Evolutionary conservation across 2,888 invertebrate genomes (phyloP), one percentile per base, ranked within the genome.

Genomic region (Gisinianus flammeolus): DNA sequence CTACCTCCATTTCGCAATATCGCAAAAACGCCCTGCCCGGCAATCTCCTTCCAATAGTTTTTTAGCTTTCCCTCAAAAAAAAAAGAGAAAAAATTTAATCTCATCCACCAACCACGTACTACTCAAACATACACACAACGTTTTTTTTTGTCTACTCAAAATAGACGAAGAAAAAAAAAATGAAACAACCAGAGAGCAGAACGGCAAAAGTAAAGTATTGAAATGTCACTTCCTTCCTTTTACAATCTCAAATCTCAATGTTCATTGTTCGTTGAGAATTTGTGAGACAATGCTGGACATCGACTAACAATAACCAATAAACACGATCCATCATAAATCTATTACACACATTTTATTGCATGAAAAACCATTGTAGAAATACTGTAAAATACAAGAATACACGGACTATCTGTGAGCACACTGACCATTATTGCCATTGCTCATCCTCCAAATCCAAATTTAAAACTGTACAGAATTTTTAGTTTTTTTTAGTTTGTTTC

Each of bases 41-140:
- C 62, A 73, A 73, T 73, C 73, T 73, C 64, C 77, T 71, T 56
- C 81, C 78, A 80, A 73, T 73, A 72, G 74, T 74, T 75, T 70
- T 66, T 74, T 69, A 70, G 72, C 69, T 64, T 72, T 80, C 77
- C 64, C 70, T 74, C 77, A 76, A 62, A 62, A n/a, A n/a, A n/a
- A n/a, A 44, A 44, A 44, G 44, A 44, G 44, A 44, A n/a, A n/a
- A n/a, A 16, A 35, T 73, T 62, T 73, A 31, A 56, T 64, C 33
- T 33, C 35, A 31, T 73, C 73, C 33, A 73, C 73, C 73, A 73
- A 73, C 73, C 73, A 73, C 73, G 73, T 73, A 73, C 73, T 26
- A 28, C 62, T 26, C 22, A 26, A 62, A n/a, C 74, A 58, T 62
- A 19, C 8, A 10, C 33, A 44, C 31, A 44, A 44, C 67, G 64